These are phyloP conservation scores for Irena cyanogastra DNA, from an alignment of 2,113 vertebrate genomes.

Conservation along the genomic window DNA sequence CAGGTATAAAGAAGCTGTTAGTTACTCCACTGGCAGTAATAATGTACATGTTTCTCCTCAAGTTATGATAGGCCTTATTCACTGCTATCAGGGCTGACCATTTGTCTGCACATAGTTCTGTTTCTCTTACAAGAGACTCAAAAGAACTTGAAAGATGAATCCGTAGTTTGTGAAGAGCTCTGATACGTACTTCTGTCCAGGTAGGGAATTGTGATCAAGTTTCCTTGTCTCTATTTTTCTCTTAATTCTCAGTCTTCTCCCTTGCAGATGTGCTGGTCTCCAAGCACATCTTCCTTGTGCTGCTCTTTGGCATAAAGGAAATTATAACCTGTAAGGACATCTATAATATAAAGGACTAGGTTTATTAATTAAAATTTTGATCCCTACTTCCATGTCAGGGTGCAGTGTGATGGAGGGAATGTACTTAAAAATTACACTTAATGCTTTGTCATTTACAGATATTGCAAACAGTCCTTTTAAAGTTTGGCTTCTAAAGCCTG, in stretches of 20 bases:
- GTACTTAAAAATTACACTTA: background rate
- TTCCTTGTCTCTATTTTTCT: background rate
- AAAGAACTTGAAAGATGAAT: background rate
- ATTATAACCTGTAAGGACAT: background rate
- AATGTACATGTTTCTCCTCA: background rate
- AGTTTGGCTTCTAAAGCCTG: accelerated
- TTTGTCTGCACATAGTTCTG: background rate
- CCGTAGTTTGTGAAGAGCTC: background rate
- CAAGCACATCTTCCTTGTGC: background rate
- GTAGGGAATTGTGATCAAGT: background rate
- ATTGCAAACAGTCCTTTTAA: background rate
- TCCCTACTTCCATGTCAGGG: background rate
- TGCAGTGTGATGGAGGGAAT: background rate
- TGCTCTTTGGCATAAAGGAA: background rate
- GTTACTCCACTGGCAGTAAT: background rate
- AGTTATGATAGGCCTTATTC: background rate
- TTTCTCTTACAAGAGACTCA: background rate
- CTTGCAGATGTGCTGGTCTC: background rate
- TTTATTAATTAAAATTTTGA: background rate
- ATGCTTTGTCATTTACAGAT: background rate
- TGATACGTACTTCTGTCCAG: background rate
- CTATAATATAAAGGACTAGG: background rate
- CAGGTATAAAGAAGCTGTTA: background rate
- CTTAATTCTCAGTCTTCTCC: background rate
- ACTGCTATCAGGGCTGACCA: background rate